Evolutionary conservation across 1,140 invertebrate genomes (phyloP).

Genomic region (Oryzaephilus surinamensis): DNA sequence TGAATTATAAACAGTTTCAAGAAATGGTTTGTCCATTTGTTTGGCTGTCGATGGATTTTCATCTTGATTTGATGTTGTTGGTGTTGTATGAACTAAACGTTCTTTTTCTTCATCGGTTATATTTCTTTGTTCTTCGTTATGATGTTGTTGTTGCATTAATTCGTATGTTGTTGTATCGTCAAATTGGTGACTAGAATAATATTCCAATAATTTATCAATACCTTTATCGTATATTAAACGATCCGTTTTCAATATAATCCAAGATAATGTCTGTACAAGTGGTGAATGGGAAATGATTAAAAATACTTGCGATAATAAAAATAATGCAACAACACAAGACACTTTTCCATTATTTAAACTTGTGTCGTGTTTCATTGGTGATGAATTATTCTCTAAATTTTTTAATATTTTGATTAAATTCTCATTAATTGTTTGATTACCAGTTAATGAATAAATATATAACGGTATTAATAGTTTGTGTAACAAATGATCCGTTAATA

Average conservation of each 20-base stretch:
- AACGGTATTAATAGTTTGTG: constrained; percentile 89
- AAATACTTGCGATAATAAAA: constrained; percentile 93
- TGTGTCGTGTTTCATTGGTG: constrained; percentile 16
- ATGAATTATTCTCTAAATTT: constrained; percentile 1
- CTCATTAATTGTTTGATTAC: constrained; percentile 8
- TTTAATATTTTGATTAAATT: neutral
- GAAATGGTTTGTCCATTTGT: constrained; percentile 65
- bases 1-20: constrained; percentile 78
- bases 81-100: constrained; percentile 44
- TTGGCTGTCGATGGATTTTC: constrained; percentile 36
- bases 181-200: constrained; percentile 26
- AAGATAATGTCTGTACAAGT: constrained; percentile 76
- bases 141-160: too few relatives aligned
- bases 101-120: constrained; percentile 92
- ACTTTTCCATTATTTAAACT: constrained; percentile 35
- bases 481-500: constrained; percentile 89
- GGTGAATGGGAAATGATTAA: constrained; percentile 83
- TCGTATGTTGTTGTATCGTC: too few relatives aligned
- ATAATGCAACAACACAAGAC: constrained; percentile 82
- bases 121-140: constrained; percentile 45
- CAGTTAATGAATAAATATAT: constrained; percentile 82
- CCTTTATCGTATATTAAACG: constrained; percentile 58
- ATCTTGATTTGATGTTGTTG: constrained; percentile 23
- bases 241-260: constrained; percentile 76
- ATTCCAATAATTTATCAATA: constrained; percentile 39